Base-by-base conservation (phyloP, 2,797 vertebrate species). In the Acipenser transmontanus region DNA sequence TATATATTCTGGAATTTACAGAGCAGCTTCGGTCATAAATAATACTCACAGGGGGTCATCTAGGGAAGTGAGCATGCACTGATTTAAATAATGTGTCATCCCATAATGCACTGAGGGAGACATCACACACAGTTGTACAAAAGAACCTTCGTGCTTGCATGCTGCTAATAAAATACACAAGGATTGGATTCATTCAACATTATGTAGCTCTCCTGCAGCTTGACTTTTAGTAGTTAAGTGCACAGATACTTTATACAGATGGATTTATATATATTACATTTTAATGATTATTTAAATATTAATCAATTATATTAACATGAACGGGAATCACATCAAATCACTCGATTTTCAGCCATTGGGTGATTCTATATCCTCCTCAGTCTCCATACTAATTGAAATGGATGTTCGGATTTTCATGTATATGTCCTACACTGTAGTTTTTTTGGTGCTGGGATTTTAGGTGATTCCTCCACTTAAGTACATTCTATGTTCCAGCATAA, bases 61-160 rank as follows among this genome's bases (percentile, higher is more conserved):
- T 73, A 82, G 84, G 78, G 78, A 84, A 73, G 77, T 82, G 78
- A 80, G 78, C 78, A 12, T 77, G 76, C 74, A 81, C 80, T 69
- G 80, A 86, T 89, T 88, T 81, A 87, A 89, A 88, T 90, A 85
- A 74, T 61, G 68, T 82, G 80, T 86, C 81, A 77, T 86, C 78
- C 80, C 79, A 76, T 83, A 85, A 83, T 74, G 12, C 65, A 17
- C 61, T 51, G n/a, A 47, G 49, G 47, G 76, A 76, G 71, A 73
- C 79, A 78, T 85, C 82, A 76, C 75, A 69, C 69, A 86, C 34
- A 34, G 34, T 83, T 84, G 87, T 87, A 84, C 81, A 87, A 85
- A 89, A 73, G 75, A 68, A 75, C 59, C 5, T 61, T 74, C 66
- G 68, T 13, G 74, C 71, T 80, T 88, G 81, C 85, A 81, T 85